A percentile compares a stretch with the other conserved stretches of the same genome.
Conservation (phyloP, 2,113 vertebrate genomes). For the Picathartes gymnocephalus region DNA sequence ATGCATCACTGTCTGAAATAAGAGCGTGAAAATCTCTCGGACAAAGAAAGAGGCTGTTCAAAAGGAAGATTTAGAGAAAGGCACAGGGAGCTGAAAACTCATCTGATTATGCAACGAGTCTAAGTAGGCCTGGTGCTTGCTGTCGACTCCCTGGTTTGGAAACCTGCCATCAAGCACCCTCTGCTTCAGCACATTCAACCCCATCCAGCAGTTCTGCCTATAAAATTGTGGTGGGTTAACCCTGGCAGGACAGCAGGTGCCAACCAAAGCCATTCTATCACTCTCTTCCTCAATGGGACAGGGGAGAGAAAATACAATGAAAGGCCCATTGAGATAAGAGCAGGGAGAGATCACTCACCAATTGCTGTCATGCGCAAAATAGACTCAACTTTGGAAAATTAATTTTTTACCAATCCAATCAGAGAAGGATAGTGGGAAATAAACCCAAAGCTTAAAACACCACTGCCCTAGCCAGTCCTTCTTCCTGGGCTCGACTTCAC, state of each 20-base stretch:
- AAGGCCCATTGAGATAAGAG: not conserved
- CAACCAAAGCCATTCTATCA: not conserved
- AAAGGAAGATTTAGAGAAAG: not conserved
- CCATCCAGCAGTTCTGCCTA: not conserved
- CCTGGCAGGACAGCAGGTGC: not conserved
- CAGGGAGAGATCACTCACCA: not conserved
- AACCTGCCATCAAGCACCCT: not conserved
- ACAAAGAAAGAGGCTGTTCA: not conserved
- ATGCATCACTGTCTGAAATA: not conserved
- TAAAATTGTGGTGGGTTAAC: not conserved
- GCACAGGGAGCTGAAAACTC: not conserved
- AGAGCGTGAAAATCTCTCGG: not conserved
- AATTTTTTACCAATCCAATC: not conserved
- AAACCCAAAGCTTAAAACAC: not conserved
- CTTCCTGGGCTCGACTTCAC: not conserved
- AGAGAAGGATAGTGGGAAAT: not conserved
- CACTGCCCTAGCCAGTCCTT: not conserved
- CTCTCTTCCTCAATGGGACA: not conserved
- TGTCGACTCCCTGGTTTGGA: not conserved
- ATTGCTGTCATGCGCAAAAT: not conserved
- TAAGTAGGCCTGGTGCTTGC: conserved; percentile 18
- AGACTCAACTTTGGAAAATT: not conserved
- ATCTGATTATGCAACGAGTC: not conserved
- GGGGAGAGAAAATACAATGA: not conserved
- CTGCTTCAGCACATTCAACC: not conserved